Percentiles rank a stretch among this genome's conserved stretches.
Evolutionary conservation across 2,888 invertebrate genomes (phyloP).

Genomic region (Luperina nickerlii): DNA sequence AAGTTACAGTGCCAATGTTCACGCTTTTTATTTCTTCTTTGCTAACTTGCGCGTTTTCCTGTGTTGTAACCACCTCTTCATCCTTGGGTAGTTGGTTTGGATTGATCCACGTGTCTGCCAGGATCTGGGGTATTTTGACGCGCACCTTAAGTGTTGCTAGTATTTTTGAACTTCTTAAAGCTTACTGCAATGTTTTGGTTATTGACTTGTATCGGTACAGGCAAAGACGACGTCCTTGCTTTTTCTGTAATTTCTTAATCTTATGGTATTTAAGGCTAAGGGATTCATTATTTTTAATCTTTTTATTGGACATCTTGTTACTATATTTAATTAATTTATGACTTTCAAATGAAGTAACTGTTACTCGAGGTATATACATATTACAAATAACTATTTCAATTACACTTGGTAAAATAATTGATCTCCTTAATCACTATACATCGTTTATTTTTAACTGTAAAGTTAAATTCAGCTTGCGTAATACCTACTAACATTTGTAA

Average conservation of each 20-base stretch:
- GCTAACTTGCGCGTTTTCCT: constrained; percentile 82
- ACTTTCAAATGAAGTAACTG: constrained; percentile 10
- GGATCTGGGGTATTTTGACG: too few species aligned
- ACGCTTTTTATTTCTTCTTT: constrained; percentile 88
- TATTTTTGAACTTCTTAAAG: neutral
- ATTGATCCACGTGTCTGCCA: too few species aligned
- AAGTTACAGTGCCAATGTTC: constrained; percentile 86
- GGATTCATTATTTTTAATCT: constrained; percentile 9
- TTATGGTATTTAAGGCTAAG: too few species aligned
- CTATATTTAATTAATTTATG: constrained; percentile 12
- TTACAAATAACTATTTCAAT: constrained; percentile 30
- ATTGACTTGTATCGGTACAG: too few species aligned
- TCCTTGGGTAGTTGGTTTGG: too few species aligned
- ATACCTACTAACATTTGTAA: constrained; percentile 26
- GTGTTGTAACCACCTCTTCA: constrained; percentile 19
- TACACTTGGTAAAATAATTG: constrained; percentile 38
- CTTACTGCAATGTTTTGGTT: neutral
- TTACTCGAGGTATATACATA: neutral
- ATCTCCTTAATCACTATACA: constrained; percentile 1
- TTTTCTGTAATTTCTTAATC: neutral
- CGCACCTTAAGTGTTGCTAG: too few species aligned
- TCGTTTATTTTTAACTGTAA: constrained; percentile 31
- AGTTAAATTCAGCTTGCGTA: constrained; percentile 47
- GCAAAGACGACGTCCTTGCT: neutral
- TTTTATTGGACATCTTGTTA: neutral